Evolutionary conservation across 1,140 invertebrate species (phyloP).

Genomic region (Drosophila parabipectinata): DNA sequence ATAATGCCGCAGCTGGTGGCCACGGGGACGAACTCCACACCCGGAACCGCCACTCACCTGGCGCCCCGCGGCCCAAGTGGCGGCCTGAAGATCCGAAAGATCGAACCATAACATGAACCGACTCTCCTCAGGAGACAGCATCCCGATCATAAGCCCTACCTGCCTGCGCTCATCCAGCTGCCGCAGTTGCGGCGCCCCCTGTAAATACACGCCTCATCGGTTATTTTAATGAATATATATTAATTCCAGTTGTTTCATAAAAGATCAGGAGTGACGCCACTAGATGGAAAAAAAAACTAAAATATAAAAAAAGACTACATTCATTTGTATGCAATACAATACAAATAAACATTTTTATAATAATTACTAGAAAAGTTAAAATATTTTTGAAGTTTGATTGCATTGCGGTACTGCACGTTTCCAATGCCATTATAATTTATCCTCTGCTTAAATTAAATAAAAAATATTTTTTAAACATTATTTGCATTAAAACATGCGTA

Average conservation of each 20-base stretch:
- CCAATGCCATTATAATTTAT: neutral
- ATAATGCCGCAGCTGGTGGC: constrained; percentile 46
- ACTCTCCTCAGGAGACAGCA: constrained; percentile 12
- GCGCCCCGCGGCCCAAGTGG: constrained; percentile 29
- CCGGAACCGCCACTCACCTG: constrained; percentile 5
- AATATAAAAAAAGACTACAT: constrained; percentile 29
- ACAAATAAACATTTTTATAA: neutral
- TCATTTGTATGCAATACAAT: constrained; percentile 34
- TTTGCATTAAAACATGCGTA: neutral
- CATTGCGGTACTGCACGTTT: neutral
- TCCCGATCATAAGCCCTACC: constrained; percentile 12
- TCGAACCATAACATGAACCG: constrained; percentile 55
- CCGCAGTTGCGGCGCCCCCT: constrained; percentile 50
- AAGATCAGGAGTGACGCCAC: neutral
- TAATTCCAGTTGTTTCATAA: constrained; percentile 1
- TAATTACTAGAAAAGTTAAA: neutral
- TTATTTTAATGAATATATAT: constrained; percentile 3
- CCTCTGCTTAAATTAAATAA: neutral
- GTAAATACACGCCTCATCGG: constrained; percentile 53
- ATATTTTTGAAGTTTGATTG: neutral
- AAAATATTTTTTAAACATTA: neutral
- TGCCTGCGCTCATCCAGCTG: constrained; percentile 50
- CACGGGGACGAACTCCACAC: constrained; percentile 4
- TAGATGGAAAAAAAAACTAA: constrained; percentile 8
- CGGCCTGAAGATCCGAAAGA: constrained; percentile 69